These are phyloP conservation scores for Desoria tigrina DNA, from an alignment of 2,888 invertebrate species.

Conservation along the genomic window DNA sequence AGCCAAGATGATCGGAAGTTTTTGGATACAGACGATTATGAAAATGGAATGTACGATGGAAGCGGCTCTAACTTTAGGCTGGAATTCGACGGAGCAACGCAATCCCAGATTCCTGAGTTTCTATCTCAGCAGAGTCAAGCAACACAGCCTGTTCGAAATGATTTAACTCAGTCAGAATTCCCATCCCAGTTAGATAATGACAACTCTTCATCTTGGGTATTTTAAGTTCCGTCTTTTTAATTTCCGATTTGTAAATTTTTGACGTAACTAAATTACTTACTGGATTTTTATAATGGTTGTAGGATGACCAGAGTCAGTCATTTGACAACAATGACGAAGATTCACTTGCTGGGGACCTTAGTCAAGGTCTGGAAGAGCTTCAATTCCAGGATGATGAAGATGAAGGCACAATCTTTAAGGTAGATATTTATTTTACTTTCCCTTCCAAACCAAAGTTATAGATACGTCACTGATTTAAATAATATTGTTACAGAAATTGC, in stretches of 20 bases:
- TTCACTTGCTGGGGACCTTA: slow-evolving; percentile 42
- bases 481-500: too few relatives aligned
- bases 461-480: slow-evolving; percentile 55
- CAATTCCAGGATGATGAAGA: slow-evolving; percentile 96
- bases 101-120: slow-evolving; percentile 30
- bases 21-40: slow-evolving; percentile 29
- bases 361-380: slow-evolving; percentile 76
- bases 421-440: too few relatives aligned
- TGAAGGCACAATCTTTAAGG: slow-evolving; percentile 78
- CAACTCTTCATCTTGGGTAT: slow-evolving; percentile 7
- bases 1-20: too few relatives aligned
- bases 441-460: too few relatives aligned
- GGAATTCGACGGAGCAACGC: slow-evolving; percentile 27
- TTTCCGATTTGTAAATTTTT: too few relatives aligned
- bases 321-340: slow-evolving; percentile 38
- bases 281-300: too few relatives aligned
- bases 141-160: slow-evolving; percentile 29
- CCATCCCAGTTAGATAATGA: slow-evolving; percentile 29
- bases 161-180: too few relatives aligned
- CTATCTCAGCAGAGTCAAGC: slow-evolving; percentile 51
- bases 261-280: too few relatives aligned
- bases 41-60: too few relatives aligned
- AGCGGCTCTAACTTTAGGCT: slow-evolving; percentile 21
- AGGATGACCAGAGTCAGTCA: too few relatives aligned
- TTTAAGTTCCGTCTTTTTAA: background rate